phyloP scores from a whole-genome alignment of 2,113 vertebrate genomes.

The Lagenorhynchus albirostris region DNA sequence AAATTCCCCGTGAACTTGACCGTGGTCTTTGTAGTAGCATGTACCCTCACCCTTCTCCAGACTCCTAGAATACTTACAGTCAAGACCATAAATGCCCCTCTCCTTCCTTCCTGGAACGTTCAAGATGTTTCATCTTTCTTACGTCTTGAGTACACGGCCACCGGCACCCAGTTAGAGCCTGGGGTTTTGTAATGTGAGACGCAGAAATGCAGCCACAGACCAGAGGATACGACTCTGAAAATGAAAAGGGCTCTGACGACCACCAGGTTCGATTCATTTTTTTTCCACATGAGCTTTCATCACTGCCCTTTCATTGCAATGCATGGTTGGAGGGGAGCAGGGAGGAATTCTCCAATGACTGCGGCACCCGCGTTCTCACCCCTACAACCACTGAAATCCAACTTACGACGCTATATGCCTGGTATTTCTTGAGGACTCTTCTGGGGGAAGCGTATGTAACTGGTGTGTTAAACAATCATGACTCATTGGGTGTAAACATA shows the following conservation, averaged over 20 bases:
- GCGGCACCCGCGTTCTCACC: fast-evolving
- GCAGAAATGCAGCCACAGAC: fast-evolving
- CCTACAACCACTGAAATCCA: no score
- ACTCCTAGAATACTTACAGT: no score
- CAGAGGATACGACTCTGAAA: not conserved
- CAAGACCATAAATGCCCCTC: fast-evolving
- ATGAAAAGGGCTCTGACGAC: fast-evolving
- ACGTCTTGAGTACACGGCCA: fast-evolving
- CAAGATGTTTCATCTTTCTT: fast-evolving
- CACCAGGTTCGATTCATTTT: fast-evolving
- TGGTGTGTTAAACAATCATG: not conserved
- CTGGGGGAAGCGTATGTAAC: not conserved
- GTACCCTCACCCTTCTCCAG: not conserved
- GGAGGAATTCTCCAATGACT: not conserved
- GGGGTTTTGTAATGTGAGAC: fast-evolving
- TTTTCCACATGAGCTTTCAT: not conserved
- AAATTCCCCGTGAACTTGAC: no score
- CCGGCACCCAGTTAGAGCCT: fast-evolving
- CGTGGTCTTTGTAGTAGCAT: fast-evolving
- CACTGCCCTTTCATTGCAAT: fast-evolving
- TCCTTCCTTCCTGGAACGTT: not conserved
- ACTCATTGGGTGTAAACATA: not conserved
- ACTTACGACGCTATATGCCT: fast-evolving
- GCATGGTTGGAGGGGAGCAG: fast-evolving
- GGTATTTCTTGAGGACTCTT: not conserved